A percentile compares a stretch with the other conserved stretches of the same genome.
Conservation (phyloP, 2,888 invertebrate genomes). For the Gymnoscelis rufifasciata region DNA sequence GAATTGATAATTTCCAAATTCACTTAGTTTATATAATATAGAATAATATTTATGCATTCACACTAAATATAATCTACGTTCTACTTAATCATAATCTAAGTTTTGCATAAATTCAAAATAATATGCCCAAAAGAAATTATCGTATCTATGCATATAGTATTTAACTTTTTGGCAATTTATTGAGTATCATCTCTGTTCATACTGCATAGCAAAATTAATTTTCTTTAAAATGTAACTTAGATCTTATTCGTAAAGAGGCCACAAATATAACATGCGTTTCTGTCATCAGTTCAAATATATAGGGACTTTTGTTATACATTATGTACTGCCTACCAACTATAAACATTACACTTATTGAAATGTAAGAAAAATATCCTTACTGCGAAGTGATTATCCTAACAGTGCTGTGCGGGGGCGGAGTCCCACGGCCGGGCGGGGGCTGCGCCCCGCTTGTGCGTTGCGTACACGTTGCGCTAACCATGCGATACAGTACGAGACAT, state of each 20-base stretch:
- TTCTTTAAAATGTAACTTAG: conserved; percentile 79
- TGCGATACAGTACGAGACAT: conserved; percentile 43
- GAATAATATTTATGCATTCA: conserved; percentile 75
- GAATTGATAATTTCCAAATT: conserved; percentile 80
- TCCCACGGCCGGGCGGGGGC: conserved; percentile 28
- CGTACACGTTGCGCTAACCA: conserved; percentile 74
- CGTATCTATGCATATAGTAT: conserved; percentile 78
- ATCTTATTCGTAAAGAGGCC: conserved; percentile 79
- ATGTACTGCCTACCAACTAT: conserved; percentile 74
- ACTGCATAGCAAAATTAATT: conserved; percentile 78
- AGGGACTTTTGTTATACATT: conserved; percentile 69
- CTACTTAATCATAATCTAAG: conserved; percentile 78
- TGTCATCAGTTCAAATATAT: conserved; percentile 77
- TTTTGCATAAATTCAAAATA: conserved; percentile 79
- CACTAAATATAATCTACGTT: conserved; percentile 79
- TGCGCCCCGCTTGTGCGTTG: conserved; percentile 70
- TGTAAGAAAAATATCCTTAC: conserved; percentile 78
- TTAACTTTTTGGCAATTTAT: conserved; percentile 81
- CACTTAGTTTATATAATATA: conserved; percentile 77
- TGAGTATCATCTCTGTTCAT: conserved; percentile 78
- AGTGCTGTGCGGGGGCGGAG: conserved; percentile 73
- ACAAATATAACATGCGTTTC: conserved; percentile 79
- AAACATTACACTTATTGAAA: conserved; percentile 73
- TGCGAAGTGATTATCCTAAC: conserved; percentile 74
- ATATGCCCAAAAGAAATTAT: conserved; percentile 80